phyloP scores from a whole-genome alignment of 2,797 vertebrate genomes.

The Argya squamiceps region DNA sequence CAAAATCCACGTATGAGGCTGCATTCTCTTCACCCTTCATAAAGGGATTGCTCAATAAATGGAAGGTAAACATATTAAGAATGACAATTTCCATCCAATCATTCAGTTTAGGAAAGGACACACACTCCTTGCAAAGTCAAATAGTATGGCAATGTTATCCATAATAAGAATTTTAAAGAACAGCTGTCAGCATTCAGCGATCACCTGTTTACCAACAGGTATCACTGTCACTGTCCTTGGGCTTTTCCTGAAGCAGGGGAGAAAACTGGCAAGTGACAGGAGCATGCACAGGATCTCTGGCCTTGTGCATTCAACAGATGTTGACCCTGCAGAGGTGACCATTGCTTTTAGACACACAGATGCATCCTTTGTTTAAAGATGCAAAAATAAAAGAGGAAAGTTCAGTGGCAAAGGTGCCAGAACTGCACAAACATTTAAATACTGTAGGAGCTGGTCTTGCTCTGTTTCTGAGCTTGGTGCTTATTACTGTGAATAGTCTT shows the following conservation, averaged over 20 bases:
- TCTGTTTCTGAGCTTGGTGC: neutral
- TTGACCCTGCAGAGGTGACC: neutral
- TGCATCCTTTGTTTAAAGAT: neutral
- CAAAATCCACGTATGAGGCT: neutral
- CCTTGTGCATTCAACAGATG: neutral
- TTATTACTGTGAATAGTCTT: neutral
- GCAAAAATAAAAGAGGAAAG: neutral
- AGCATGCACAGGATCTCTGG: neutral
- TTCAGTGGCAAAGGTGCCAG: neutral
- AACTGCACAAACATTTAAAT: neutral
- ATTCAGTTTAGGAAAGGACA: conserved; percentile 15
- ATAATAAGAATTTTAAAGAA: neutral
- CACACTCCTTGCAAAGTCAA: neutral
- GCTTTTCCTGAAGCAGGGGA: neutral
- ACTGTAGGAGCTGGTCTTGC: neutral
- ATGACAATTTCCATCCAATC: neutral
- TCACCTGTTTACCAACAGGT: conserved; percentile 14
- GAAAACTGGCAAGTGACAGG: neutral
- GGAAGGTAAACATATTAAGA: conserved; percentile 40
- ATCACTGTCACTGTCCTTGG: neutral
- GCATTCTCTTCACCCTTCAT: neutral
- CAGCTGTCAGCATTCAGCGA: neutral
- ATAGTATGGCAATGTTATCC: neutral
- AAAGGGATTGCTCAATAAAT: conserved; percentile 31
- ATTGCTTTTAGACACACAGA: neutral